Conservation (phyloP, 2,888 invertebrate species). For the Fragum whitleyi region DNA sequence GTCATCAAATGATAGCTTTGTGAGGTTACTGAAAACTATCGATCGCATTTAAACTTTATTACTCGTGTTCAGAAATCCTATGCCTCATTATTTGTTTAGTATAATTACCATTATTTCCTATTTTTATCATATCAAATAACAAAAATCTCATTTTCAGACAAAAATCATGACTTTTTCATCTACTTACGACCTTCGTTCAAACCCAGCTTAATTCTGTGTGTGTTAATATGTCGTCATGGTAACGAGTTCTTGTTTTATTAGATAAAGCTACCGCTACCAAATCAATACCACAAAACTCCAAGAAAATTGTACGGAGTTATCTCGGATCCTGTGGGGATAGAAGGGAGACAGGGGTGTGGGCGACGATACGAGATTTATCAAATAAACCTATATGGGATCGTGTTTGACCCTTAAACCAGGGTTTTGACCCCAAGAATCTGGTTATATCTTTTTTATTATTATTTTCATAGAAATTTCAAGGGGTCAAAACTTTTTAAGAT, state of each 20-base stretch:
- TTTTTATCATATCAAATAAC: not conserved
- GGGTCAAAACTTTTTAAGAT: too few relatives aligned
- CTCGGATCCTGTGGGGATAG: not conserved
- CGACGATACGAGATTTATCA: not conserved
- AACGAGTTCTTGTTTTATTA: conserved; percentile 23
- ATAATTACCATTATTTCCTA: not conserved
- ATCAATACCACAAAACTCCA: conserved; percentile 8
- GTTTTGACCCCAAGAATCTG: too few relatives aligned
- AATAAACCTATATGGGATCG: too few relatives aligned
- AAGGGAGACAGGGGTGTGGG: not conserved
- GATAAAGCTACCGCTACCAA: not conserved
- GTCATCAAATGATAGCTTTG: too few relatives aligned
- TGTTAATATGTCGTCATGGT: conserved; percentile 21
- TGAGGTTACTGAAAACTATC: too few relatives aligned
- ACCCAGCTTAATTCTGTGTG: conserved; percentile 13
- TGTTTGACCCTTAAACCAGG: too few relatives aligned
- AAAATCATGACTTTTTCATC: not conserved
- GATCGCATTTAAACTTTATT: too few relatives aligned
- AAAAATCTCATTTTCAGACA: not conserved
- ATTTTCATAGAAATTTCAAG: too few relatives aligned
- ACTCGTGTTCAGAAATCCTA: too few relatives aligned
- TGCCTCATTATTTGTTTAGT: not conserved
- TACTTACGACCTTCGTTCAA: not conserved
- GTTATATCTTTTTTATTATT: too few relatives aligned
- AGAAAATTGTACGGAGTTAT: not conserved